Base-by-base conservation (phyloP, 1,140 invertebrate genomes). In the Himalopsyche phryganea region DNA sequence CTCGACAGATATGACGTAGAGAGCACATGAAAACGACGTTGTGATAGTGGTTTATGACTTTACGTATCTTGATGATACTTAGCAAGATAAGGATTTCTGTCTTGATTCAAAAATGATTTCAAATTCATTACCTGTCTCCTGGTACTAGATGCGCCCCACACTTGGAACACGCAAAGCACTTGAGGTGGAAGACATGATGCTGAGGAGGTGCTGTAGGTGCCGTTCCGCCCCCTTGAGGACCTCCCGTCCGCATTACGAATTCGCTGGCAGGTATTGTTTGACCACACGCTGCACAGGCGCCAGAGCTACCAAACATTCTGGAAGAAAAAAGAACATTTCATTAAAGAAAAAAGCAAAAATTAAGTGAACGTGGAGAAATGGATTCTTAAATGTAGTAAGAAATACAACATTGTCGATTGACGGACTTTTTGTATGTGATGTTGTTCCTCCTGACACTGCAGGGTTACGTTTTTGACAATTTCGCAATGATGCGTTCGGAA, bases 151-250 rank as follows among this genome's bases (percentile, higher is more conserved):
- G 87, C 64, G 84, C 83, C 62, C 89, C 86, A 73, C 93, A 96
- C 71, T 94, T 94, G 72, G 89, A 91, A 81, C 93, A 96, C 61
- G 86, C 84, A 81, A 96, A 96, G 78, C 92, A 96, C 80, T 92
- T 93, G 74, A 93, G 83, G 82, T 96, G 92, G 83, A 94, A 96
- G 67, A 94, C 91, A 75, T 77, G 76, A 52, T 80, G 70, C 59
- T 77, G 75, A 45, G 75, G 75, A 6, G 73, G 71, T 44, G 74
- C 72, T n/a, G 61, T 42, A 13, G 55, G 38, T 35, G 65, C 44
- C 38, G 61, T 63, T n/a, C 51, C 59, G 9, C 66, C 67, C 32
- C 66, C 67, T 50, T 70, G 66, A 48, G 71, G 73, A 11, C 57
- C 53, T 54, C 83, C 85, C 65, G 88, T 85, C 74, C 89, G 81